Evolutionary conservation across 2,797 vertebrate species (phyloP).

Genomic region (Leptatherina wallacei): DNA sequence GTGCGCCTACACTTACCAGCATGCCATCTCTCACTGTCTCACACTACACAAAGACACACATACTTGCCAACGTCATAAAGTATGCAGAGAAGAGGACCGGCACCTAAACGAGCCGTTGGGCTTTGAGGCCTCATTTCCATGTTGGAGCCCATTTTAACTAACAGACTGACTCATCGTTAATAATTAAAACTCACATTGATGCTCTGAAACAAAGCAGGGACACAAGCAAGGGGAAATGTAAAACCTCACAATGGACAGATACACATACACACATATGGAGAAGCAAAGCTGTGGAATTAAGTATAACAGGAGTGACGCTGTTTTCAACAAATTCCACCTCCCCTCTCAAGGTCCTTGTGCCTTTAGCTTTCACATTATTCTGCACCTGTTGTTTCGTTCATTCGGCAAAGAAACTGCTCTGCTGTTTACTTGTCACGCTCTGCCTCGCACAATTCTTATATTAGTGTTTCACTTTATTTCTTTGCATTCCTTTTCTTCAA

Average conservation of each 20-base stretch:
- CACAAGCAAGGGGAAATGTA: slow-evolving; percentile 43
- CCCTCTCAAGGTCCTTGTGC: slow-evolving; percentile 60
- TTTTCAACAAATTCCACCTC: slow-evolving; percentile 31
- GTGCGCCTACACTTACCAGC: slow-evolving; percentile 33
- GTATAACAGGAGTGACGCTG: slow-evolving; percentile 3
- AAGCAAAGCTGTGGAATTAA: slow-evolving; percentile 28
- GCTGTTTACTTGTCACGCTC: slow-evolving; percentile 64
- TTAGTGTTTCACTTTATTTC: slow-evolving; percentile 32
- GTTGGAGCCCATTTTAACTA: slow-evolving; percentile 72
- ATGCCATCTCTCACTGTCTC: slow-evolving; percentile 35
- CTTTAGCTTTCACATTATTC: slow-evolving; percentile 59
- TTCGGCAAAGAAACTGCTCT: slow-evolving; percentile 51
- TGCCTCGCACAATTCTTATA: slow-evolving; percentile 38
- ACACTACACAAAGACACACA: slow-evolving; percentile 11
- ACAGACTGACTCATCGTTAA: slow-evolving; percentile 71
- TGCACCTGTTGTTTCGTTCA: slow-evolving; percentile 45
- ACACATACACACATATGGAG: slow-evolving; percentile 10
- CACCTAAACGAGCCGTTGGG: slow-evolving; percentile 73
- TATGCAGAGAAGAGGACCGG: slow-evolving; percentile 69
- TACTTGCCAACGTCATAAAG: slow-evolving; percentile 58
- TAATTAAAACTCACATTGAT: slow-evolving; percentile 75
- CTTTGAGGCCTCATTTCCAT: slow-evolving; percentile 77
- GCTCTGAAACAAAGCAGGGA: slow-evolving; percentile 59
- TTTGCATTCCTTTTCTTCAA: slow-evolving; percentile 22
- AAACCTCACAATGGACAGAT: slow-evolving; percentile 27